Evolutionary conservation across 2,797 vertebrate species (phyloP), one percentile per base, ranked within the genome.

Genomic region (Cryptoblepharus egeriae): DNA sequence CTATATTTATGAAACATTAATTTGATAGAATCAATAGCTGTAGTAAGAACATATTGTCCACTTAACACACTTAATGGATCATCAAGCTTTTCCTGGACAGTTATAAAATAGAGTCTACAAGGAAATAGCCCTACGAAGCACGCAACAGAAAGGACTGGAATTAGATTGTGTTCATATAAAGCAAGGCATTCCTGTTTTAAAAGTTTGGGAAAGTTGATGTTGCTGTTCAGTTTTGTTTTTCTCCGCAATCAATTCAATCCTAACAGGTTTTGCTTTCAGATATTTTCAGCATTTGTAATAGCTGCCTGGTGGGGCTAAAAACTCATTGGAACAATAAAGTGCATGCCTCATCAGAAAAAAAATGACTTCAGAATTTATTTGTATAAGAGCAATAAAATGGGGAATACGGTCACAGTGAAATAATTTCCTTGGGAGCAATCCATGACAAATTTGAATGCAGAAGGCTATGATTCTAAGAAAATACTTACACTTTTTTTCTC

Each of bases 1-100:
- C 5, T 75, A 28, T 42, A 75, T 61, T n/a, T 86, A 84, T 86
- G 35, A 88, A 91, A 76, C 71, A 80, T 45, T 88, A 88, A 65
- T 87, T 85, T 52, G 1, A 87, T 85, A 81, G 60, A 83, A 67
- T 83, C 85, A 68, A 55, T 9, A 2, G 63, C 10, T 57, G 32
- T 28, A 24, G 39, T 64, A 82, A 42, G 82, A 81, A 90, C 63
- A 78, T 77, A 80, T 68, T 85, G 63, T 73, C 91, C 61, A 82
- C 64, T 76, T 79, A 87, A 49, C 13, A 80, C 3, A 71, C 30
- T 83, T 92, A 92, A 88, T 11, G 1, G 22, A 78, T 57, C 28
- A 2, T 84, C 82, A 32, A 60, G 5, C 2, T 91, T 82, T 60
- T 77, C 2, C 71, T 49, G 73, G 55, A 39, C 0, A 88, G 45